phyloP scores from a whole-genome alignment of 2,797 vertebrate species.

The Acanthiza pusilla region DNA sequence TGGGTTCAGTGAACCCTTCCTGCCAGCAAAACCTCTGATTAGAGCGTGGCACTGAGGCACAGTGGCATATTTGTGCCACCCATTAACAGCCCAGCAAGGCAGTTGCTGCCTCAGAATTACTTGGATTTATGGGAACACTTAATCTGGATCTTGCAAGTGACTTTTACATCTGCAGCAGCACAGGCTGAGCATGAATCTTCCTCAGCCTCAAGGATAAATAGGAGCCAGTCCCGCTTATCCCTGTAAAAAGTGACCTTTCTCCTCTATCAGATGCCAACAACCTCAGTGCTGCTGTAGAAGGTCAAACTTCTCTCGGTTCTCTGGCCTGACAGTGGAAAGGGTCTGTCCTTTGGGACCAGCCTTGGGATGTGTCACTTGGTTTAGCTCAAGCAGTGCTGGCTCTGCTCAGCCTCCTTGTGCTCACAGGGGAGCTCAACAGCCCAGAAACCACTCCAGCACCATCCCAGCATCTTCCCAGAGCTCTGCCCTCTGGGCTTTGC shows the following conservation, averaged over 20 bases:
- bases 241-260: background rate
- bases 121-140: background rate
- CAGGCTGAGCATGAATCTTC: background rate
- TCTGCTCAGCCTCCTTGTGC: background rate
- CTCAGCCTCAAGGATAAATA: background rate
- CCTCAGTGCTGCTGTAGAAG: background rate
- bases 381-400: background rate
- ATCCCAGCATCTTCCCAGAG: background rate
- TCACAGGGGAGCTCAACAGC: background rate
- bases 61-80: background rate
- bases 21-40: conserved; percentile 4
- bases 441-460: background rate
- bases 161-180: background rate
- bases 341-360: background rate
- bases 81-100: conserved; percentile 11
- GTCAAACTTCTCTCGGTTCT: background rate
- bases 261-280: background rate
- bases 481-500: background rate
- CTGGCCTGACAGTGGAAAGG: background rate
- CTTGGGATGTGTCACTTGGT: accelerated
- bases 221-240: background rate
- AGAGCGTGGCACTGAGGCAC: background rate
- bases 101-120: background rate
- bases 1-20: background rate
- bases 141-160: conserved; percentile 2